A percentile compares a stretch with the other conserved stretches of the same genome.
phyloP scores from a whole-genome alignment of 2,113 vertebrate genomes.

The Zootoca vivipara region DNA sequence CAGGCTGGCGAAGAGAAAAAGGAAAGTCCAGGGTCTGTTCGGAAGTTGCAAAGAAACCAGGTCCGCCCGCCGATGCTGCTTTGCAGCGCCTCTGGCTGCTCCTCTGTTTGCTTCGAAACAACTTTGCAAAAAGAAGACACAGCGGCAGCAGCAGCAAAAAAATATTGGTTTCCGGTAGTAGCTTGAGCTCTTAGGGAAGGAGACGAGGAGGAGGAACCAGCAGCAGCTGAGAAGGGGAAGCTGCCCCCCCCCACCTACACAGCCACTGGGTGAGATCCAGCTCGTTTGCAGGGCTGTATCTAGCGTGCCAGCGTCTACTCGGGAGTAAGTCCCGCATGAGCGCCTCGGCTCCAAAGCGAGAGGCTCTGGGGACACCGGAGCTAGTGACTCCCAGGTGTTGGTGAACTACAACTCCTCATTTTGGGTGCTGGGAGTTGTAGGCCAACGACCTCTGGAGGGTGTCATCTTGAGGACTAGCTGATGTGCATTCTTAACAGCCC shows the following conservation, averaged over 20 bases:
- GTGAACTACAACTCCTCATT: too few relatives aligned
- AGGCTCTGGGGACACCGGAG: too few relatives aligned
- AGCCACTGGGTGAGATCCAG: background rate
- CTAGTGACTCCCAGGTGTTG: too few relatives aligned
- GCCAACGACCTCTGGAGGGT: too few relatives aligned
- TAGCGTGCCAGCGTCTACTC: background rate
- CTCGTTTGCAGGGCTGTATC: background rate
- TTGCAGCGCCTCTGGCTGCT: background rate
- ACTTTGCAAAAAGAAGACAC: slow-evolving; percentile 9
- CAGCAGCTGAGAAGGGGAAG: background rate
- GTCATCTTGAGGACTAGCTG: too few relatives aligned
- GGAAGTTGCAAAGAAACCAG: background rate
- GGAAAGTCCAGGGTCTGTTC: background rate
- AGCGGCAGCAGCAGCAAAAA: background rate
- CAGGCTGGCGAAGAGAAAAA: too few relatives aligned
- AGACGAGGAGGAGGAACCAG: slow-evolving; percentile 16
- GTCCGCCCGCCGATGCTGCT: background rate
- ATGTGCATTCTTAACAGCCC: too few relatives aligned
- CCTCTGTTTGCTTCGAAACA: slow-evolving; percentile 3
- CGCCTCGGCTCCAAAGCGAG: too few relatives aligned
- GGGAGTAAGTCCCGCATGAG: too few relatives aligned
- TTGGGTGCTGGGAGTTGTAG: too few relatives aligned
- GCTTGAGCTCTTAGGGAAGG: background rate
- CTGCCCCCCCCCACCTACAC: background rate
- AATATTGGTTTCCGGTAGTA: slow-evolving; percentile 42